These are phyloP conservation scores for Sylvilagus bachmani DNA, from an alignment of 2,113 vertebrate genomes.

Conservation along the genomic window DNA sequence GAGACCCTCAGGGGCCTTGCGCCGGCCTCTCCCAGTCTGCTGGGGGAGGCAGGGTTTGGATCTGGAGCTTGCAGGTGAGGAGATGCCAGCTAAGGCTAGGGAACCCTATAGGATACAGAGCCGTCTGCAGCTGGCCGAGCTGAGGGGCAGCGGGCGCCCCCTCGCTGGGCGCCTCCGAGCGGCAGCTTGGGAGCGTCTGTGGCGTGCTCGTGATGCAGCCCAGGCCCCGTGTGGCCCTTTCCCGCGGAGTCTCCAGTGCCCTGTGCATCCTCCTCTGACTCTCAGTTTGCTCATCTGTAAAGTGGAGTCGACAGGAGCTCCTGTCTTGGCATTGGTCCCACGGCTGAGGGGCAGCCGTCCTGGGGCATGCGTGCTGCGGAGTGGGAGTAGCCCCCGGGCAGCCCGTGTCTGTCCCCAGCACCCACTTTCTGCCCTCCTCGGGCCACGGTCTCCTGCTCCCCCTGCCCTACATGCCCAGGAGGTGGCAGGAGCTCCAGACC, in stretches of 20 bases:
- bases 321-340: not conserved
- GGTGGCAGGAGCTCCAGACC: slow-evolving; percentile 81
- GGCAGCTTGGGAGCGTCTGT: not conserved
- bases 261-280: slow-evolving; percentile 1
- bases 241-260: slow-evolving; percentile 17
- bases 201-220: slow-evolving; percentile 21
- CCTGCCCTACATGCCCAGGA: not conserved
- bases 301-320: not conserved
- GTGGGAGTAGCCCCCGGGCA: not conserved
- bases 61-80: not conserved
- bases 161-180: not conserved
- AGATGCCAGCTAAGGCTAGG: not conserved
- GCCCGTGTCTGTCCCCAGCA: not conserved
- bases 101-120: not conserved
- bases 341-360: slow-evolving; percentile 42
- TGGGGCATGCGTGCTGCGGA: too few species aligned
- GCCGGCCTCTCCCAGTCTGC: not conserved
- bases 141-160: not conserved
- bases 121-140: not conserved
- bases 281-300: slow-evolving; percentile 43
- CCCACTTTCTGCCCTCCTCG: not conserved
- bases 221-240: slow-evolving; percentile 28
- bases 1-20: not conserved
- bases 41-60: not conserved
- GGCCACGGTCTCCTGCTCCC: slow-evolving; percentile 1